Conservation (phyloP, 2,888 invertebrate genomes). For the Calameuta idolon region DNA sequence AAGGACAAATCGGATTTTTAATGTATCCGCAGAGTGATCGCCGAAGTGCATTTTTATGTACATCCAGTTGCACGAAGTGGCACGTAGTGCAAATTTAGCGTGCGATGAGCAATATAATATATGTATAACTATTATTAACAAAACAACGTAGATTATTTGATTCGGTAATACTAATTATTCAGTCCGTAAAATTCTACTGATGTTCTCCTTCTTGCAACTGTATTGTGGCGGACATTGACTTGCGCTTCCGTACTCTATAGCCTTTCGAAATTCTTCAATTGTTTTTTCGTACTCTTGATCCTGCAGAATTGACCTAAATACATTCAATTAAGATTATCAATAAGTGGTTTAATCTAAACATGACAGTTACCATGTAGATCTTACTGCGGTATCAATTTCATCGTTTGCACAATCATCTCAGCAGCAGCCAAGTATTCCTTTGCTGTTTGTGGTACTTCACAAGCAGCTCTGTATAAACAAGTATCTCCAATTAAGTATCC, state of each 20-base stretch:
- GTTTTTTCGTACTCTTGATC: constrained; percentile 75
- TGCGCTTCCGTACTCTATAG: constrained; percentile 75
- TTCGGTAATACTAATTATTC: constrained; percentile 13
- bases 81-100: too few relatives aligned
- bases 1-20: too few relatives aligned
- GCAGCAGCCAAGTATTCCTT: constrained; percentile 81
- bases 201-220: constrained; percentile 59
- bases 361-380: constrained; percentile 28
- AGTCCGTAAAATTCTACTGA: constrained; percentile 53
- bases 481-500: constrained; percentile 78
- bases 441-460: constrained; percentile 79
- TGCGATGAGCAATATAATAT: too few relatives aligned
- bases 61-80: too few relatives aligned
- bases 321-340: constrained; percentile 7
- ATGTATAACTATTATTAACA: too few relatives aligned
- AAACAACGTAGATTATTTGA: too few relatives aligned
- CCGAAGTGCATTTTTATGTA: too few relatives aligned
- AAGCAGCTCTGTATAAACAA: constrained; percentile 82
- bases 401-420: constrained; percentile 79
- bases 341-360: neutral
- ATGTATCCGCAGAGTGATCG: too few relatives aligned
- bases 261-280: constrained; percentile 75
- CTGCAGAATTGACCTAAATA: constrained; percentile 69
- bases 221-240: constrained; percentile 57
- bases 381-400: constrained; percentile 77